Base-by-base conservation (phyloP, 2,797 vertebrate species). In the Astyanax mexicanus region DNA sequence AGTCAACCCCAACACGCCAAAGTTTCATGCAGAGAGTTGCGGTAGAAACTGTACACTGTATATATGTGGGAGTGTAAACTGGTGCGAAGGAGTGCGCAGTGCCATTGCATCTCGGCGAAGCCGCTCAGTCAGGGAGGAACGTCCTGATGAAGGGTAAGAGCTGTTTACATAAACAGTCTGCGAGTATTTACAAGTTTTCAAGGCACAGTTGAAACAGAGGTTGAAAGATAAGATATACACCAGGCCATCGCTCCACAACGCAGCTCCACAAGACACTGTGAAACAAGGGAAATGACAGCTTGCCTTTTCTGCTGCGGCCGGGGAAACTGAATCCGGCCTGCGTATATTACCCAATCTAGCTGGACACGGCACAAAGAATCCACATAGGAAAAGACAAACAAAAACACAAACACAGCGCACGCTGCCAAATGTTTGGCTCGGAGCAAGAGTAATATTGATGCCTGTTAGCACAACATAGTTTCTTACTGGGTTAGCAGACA, bases 261-360 rank as follows among this genome's bases (percentile, higher is more conserved):
- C 49, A 17, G 51, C 38, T 52, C 9, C 19, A 54, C n/a, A 58
- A 49, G 37, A 68, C 47, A 68, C 23, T 57, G 64, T 25, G 55
- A 68, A 78, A 57, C 17, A 70, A 2, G 54, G 60, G 58, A 75
- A 74, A 83, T 87, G 79, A 83, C 75, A 85, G 87, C 55, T 65
- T 72, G 55, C 4, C 64, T 72, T n/a, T 40, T 74, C 38, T 49
- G 76, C 17, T 51, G 62, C 37, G 58, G 61, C 37, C 72, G 55
- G 54, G 42, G 75, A 72, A 72, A 25, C 29, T 23, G 35, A 19
- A 37, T 66, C 80, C 75, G 37, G 1, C 83, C 82, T 45, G 54
- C 61, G 71, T 75, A 70, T 80, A 70, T 80, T n/a, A 25, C 73
- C 81, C 74, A 61, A 72, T 69, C 78, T 75, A 21, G 45, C 19